Evolutionary conservation across 1,140 invertebrate genomes (phyloP).

Genomic region (Polypedilum vanderplanki): DNA sequence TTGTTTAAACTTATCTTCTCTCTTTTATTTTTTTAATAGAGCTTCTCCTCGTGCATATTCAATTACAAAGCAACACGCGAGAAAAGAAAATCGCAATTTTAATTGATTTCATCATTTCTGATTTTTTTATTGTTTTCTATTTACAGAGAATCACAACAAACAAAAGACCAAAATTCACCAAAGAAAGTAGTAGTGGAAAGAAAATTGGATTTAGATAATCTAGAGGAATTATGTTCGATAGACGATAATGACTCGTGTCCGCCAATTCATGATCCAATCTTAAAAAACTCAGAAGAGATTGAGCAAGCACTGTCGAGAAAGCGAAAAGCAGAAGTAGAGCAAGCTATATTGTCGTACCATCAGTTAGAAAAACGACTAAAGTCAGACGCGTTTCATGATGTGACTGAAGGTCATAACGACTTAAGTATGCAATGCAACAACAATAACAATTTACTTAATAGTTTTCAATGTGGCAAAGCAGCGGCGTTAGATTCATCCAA

Average conservation of each 20-base stretch:
- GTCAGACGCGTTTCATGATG: slow-evolving; percentile 24
- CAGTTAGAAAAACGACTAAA: slow-evolving; percentile 22
- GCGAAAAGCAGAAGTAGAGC: slow-evolving; percentile 6
- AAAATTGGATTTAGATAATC: slow-evolving; percentile 24
- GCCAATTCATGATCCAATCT: slow-evolving; percentile 20
- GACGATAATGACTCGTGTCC: neutral
- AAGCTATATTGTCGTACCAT: slow-evolving; percentile 5
- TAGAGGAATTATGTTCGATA: slow-evolving; percentile 25
- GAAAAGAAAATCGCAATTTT: neutral
- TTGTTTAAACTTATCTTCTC: no score
- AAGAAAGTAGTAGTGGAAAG: neutral
- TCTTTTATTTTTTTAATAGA: no score
- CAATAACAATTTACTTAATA: slow-evolving; percentile 25
- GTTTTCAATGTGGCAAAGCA: slow-evolving; percentile 17
- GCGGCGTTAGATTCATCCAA: slow-evolving; percentile 15
- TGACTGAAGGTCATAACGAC: slow-evolving; percentile 16
- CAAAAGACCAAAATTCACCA: slow-evolving; percentile 20
- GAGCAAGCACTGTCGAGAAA: slow-evolving; percentile 19
- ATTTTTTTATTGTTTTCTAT: neutral
- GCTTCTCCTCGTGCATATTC: no score
- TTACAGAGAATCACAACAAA: slow-evolving; percentile 23
- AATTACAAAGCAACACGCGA: neutral
- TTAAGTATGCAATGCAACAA: slow-evolving; percentile 23
- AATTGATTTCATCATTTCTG: neutral
- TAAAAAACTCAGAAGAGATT: slow-evolving; percentile 24